A percentile compares a stretch with the other conserved stretches of the same genome.
These are phyloP conservation scores for Carlito syrichta DNA, from an alignment of 2,113 vertebrate species.

Conservation along the genomic window DNA sequence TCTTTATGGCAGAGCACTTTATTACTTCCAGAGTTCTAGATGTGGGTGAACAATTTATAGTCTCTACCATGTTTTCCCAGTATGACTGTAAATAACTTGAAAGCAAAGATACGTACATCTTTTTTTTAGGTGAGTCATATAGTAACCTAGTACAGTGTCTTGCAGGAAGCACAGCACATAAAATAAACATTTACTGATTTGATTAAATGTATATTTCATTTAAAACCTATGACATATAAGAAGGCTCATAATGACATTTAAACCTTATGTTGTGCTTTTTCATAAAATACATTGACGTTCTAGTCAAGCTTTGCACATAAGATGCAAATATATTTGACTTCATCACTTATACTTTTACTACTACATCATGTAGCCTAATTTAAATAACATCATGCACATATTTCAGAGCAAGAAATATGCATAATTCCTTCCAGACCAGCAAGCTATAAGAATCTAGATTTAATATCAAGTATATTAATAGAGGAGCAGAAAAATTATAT, in stretches of 20 bases:
- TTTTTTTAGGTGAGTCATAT: neutral
- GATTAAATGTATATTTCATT: conserved; percentile 20
- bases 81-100: neutral
- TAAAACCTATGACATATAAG: neutral
- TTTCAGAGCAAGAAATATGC: neutral
- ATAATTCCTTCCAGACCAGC: neutral
- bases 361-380: neutral
- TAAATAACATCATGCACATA: conserved; percentile 23
- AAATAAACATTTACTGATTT: neutral
- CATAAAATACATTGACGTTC: neutral
- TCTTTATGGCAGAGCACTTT: neutral
- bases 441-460: neutral
- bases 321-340: conserved; percentile 3
- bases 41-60: neutral
- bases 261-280: neutral
- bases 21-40: neutral
- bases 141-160: neutral
- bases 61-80: neutral
- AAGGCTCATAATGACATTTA: neutral
- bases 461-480: neutral
- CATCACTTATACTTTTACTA: neutral
- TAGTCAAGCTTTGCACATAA: neutral
- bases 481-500: neutral
- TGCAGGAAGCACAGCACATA: neutral
- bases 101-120: neutral